A percentile compares a stretch with the other conserved stretches of the same genome.
These are phyloP conservation scores for Smutsia gigantea DNA, from an alignment of 2,797 vertebrate genomes.

Conservation along the genomic window DNA sequence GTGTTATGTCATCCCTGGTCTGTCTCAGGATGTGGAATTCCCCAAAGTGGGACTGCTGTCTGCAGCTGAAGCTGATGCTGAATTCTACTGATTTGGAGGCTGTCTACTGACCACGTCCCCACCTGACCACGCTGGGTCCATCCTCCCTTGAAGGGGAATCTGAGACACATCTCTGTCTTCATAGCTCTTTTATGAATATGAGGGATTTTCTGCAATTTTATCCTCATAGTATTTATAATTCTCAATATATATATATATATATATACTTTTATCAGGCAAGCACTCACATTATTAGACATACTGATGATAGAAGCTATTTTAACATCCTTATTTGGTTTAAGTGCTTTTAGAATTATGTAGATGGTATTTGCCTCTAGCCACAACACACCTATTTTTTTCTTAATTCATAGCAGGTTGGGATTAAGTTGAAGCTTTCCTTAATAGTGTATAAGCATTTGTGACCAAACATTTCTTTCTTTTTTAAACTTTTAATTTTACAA, in stretches of 20 bases:
- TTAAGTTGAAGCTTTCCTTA: not conserved
- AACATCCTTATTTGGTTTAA: not conserved
- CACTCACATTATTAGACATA: not conserved
- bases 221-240: not conserved
- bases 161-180: not conserved
- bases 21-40: too few species aligned
- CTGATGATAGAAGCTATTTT: not conserved
- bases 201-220: not conserved
- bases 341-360: not conserved
- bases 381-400: not conserved
- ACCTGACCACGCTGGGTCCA: rapidly evolving
- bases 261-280: not conserved
- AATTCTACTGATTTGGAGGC: not conserved
- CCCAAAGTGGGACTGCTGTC: not conserved
- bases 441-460: not conserved
- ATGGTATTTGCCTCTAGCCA: not conserved
- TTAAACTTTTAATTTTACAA: not conserved
- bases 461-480: not conserved
- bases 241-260: not conserved
- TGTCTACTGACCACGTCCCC: not conserved
- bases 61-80: not conserved
- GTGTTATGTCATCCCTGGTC: not conserved
- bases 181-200: not conserved
- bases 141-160: not conserved
- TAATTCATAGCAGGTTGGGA: not conserved